Percentiles rank a stretch among this genome's conserved stretches.
Evolutionary conservation across 2,797 vertebrate species (phyloP).

Genomic region (Todus mexicanus): DNA sequence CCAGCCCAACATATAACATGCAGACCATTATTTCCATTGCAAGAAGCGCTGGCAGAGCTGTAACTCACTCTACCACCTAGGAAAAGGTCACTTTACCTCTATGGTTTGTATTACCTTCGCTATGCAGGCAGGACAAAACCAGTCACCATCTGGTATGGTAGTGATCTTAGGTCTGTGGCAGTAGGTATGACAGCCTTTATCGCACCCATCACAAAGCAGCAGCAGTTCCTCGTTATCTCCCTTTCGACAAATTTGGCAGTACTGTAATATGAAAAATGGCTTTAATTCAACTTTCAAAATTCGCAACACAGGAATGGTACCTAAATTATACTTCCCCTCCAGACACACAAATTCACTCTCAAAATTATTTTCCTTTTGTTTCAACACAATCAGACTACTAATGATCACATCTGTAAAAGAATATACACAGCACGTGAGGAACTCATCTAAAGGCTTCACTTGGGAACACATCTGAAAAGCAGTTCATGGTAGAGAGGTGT

Average conservation of each 20-base stretch:
- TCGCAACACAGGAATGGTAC: not conserved
- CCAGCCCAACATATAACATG: not conserved
- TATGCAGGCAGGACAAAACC: conserved; percentile 99
- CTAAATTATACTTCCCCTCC: conserved; percentile 1
- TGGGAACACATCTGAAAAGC: conserved; percentile 46
- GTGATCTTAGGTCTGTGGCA: conserved; percentile 98
- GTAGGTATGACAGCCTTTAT: conserved; percentile 99
- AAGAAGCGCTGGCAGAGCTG: not conserved
- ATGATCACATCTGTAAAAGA: not conserved
- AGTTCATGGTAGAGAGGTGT: conserved; percentile 11
- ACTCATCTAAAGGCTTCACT: conserved; percentile 21
- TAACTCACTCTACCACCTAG: not conserved
- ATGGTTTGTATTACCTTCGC: conserved; percentile 84
- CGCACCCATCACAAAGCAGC: conserved; percentile 96
- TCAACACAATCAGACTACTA: not conserved
- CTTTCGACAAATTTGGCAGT: conserved; percentile 97
- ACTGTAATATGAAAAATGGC: conserved; percentile 78
- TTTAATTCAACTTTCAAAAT: not conserved
- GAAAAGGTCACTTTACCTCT: not conserved
- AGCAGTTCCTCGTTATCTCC: conserved; percentile 98
- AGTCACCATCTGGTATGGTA: conserved; percentile 95
- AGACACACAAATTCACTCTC: conserved; percentile 6
- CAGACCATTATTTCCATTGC: not conserved
- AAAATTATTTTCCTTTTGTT: conserved; percentile 6
- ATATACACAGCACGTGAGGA: conserved; percentile 1